These are phyloP conservation scores for Pollenia angustigena DNA, from an alignment of 2,888 invertebrate genomes.

Conservation along the genomic window DNA sequence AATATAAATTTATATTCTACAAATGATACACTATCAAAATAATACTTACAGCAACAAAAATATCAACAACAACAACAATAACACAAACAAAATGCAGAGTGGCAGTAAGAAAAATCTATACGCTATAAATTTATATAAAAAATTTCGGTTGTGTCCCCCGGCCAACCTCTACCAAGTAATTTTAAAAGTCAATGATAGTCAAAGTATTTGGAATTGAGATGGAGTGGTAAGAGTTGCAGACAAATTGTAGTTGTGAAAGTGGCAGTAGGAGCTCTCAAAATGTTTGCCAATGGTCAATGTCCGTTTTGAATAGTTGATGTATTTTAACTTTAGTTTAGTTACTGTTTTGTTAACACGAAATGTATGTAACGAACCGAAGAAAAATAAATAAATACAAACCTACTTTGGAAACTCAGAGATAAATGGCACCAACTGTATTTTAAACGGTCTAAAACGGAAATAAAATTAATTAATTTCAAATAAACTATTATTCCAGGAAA, in stretches of 20 bases:
- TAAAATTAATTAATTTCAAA: no score
- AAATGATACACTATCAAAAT: conserved; percentile 68
- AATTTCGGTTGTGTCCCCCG: conserved; percentile 29
- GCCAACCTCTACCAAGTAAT: background rate
- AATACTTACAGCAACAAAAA: conserved; percentile 17
- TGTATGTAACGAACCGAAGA: conserved; percentile 63
- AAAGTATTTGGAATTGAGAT: conserved; percentile 1
- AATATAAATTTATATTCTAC: conserved; percentile 70
- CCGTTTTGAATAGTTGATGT: conserved; percentile 66
- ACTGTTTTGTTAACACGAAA: conserved; percentile 52
- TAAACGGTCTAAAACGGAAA: no score
- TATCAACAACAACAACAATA: background rate
- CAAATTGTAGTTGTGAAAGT: background rate
- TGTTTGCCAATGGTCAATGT: conserved; percentile 67
- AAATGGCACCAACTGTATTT: background rate
- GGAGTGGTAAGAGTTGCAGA: background rate
- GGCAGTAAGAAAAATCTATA: conserved; percentile 35
- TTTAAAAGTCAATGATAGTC: conserved; percentile 29
- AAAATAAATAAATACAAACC: conserved; percentile 17
- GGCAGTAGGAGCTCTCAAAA: conserved; percentile 2
- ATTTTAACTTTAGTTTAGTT: conserved; percentile 56
- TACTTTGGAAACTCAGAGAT: background rate
- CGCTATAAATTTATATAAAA: conserved; percentile 7
- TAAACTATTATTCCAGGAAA: no score
- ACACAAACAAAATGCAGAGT: conserved; percentile 3